Evolutionary conservation across 2,888 invertebrate genomes (phyloP), one percentile per base, ranked within the genome.

Genomic region (Anthrax anthrax): DNA sequence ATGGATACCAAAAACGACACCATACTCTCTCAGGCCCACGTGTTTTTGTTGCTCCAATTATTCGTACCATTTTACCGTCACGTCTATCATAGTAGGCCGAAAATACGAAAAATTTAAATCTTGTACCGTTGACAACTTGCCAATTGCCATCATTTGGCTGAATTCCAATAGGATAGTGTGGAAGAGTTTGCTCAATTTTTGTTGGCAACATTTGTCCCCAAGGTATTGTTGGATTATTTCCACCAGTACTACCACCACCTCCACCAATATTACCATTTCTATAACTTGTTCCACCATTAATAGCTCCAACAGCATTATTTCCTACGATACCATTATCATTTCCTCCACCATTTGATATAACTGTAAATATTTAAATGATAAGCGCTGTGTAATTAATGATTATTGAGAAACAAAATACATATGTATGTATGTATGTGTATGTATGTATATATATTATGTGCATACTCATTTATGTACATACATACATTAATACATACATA

Each of bases 61-160:
- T 74, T 39, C 91, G 76, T 42, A 91, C 76, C 51, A 77, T 70
- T 47, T 80, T 75, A 41, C 75, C 74, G 56, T 73, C 73, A 54
- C 88, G 76, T 43, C 80, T 74, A 69, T 92, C 91, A 61, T 82
- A 85, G 63, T 83, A 92, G 43, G 92, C 91, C 12, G 91, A 90
- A 63, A 88, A 92, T 44, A 92, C 89, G 71, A 81, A 89, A 71
- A 92, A 92, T 65, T 86, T 87, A 65, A 80, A 86, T 64, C 87
- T 61, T 53, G 68, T 69, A 39, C 68, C 68, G 55, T 69, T 69
- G 56, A 69, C 68, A 58, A 67, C 61, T 63, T 87, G 82, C 88
- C 88, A 88, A 50, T 77, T 76, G 36, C 84, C 87, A 60, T 85
- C 81, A 46, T 74, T 77, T 50, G 84, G 77, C 55, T 75, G 72